Conservation (phyloP, 2,113 vertebrate species). For the Melanostigma gelatinosum region DNA sequence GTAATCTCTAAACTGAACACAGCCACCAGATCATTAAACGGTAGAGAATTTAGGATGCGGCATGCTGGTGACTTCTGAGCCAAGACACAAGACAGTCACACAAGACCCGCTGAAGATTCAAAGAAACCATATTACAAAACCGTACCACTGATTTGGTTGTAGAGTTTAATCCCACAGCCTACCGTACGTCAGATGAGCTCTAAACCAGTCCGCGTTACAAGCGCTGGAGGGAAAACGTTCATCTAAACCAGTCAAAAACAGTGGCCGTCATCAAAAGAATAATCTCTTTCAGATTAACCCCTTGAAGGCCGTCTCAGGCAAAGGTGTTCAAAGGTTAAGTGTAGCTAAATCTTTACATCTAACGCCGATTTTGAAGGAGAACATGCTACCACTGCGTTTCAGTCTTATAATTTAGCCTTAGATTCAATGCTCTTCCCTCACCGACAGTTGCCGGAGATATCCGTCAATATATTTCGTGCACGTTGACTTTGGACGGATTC, state of each 20-base stretch:
- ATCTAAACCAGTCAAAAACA: neutral
- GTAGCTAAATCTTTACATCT: constrained; percentile 29
- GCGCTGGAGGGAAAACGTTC: constrained; percentile 30
- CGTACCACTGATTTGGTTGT: neutral
- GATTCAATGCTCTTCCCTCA: constrained; percentile 8
- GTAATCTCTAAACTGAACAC: constrained; percentile 44
- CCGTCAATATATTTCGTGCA: constrained; percentile 40
- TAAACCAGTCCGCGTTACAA: neutral
- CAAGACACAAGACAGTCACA: constrained; percentile 20
- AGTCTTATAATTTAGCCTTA: too few species aligned
- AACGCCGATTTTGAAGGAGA: constrained; percentile 14
- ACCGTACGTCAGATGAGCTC: constrained; percentile 4
- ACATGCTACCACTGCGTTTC: neutral
- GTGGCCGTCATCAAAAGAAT: constrained; percentile 6
- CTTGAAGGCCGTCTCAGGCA: neutral
- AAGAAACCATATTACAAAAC: neutral
- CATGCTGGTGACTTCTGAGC: neutral
- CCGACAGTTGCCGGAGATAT: neutral
- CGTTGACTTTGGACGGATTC: constrained; percentile 30
- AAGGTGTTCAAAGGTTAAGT: constrained; percentile 27
- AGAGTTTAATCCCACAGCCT: constrained; percentile 21
- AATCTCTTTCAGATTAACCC: constrained; percentile 58
- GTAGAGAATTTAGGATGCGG: neutral
- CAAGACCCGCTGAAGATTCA: neutral
- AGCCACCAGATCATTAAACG: constrained; percentile 17